These are phyloP conservation scores for Hyla sarda DNA, from an alignment of 2,113 vertebrate genomes.

Conservation along the genomic window DNA sequence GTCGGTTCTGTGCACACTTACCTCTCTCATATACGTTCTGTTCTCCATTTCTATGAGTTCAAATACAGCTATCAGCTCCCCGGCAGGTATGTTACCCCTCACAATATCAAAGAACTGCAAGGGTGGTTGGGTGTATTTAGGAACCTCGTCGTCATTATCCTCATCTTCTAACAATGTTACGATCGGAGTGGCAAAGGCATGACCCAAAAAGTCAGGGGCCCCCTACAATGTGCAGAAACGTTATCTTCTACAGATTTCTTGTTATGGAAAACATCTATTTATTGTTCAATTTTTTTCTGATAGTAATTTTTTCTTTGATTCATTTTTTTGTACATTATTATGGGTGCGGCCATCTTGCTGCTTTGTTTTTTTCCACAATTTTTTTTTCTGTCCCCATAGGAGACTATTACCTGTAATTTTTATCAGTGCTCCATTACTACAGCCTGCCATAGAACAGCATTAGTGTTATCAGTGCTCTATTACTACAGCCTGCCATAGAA, in stretches of 20 bases:
- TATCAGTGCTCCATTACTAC: no score
- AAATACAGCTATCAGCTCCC: constrained; percentile 88
- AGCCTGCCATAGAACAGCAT: no score
- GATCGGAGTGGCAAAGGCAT: constrained; percentile 82
- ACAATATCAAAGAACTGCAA: constrained; percentile 87
- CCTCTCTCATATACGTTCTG: constrained; percentile 82
- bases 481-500: no score
- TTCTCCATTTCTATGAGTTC: constrained; percentile 93
- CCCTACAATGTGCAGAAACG: constrained; percentile 70
- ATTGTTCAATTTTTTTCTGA: no score
- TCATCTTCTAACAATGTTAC: constrained; percentile 75
- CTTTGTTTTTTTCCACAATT: no score
- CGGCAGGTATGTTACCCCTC: constrained; percentile 75
- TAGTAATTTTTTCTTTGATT: no score
- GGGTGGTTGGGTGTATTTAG: constrained; percentile 75
- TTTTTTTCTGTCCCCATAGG: no score
- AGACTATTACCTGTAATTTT: no score
- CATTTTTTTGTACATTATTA: no score
- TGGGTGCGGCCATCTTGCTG: no score
- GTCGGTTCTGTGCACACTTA: constrained; percentile 62
- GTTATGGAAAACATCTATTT: not conserved
- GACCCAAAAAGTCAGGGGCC: constrained; percentile 78
- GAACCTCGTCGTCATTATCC: not conserved
- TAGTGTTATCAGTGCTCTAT: no score
- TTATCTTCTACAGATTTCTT: not conserved